These are phyloP conservation scores for Eremobia ochroleuca DNA, from an alignment of 2,888 invertebrate species.

Conservation along the genomic window DNA sequence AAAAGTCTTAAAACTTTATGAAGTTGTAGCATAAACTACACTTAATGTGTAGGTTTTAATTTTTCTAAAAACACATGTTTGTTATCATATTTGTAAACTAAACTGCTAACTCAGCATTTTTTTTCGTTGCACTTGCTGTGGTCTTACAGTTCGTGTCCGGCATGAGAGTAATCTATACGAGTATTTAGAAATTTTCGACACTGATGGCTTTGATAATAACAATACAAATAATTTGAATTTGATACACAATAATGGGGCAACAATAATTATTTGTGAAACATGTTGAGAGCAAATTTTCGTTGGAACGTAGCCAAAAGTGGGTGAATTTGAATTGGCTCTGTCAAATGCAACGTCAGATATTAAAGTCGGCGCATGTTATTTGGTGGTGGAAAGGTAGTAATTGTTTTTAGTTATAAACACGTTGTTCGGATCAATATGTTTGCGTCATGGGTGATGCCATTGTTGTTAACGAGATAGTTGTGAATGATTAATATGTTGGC, in stretches of 20 bases:
- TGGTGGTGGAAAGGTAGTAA: constrained; percentile 16
- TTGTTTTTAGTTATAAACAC: constrained; percentile 22
- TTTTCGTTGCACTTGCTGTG: not conserved
- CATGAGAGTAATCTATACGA: not conserved
- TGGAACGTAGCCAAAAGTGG: constrained; percentile 47
- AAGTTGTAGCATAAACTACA: not conserved
- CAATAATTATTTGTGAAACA: constrained; percentile 28
- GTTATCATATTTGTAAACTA: not conserved
- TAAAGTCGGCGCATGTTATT: constrained; percentile 24
- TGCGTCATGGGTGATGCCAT: not conserved
- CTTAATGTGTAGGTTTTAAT: not conserved
- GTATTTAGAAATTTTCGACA: not conserved
- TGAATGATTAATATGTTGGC: not conserved
- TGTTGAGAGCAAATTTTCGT: constrained; percentile 18
- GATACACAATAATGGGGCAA: constrained; percentile 6
- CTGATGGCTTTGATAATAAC: constrained; percentile 3
- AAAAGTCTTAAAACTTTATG: not conserved
- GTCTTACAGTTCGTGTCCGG: not conserved
- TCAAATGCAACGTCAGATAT: constrained; percentile 51
- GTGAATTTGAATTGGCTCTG: constrained; percentile 44
- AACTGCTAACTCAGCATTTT: not conserved
- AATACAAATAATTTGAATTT: constrained; percentile 30
- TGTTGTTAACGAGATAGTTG: not conserved
- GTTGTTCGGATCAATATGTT: not conserved
- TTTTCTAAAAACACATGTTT: not conserved